Percentiles rank a stretch among this genome's conserved stretches.
phyloP scores from a whole-genome alignment of 2,797 vertebrate genomes.

The Streptopelia turtur region DNA sequence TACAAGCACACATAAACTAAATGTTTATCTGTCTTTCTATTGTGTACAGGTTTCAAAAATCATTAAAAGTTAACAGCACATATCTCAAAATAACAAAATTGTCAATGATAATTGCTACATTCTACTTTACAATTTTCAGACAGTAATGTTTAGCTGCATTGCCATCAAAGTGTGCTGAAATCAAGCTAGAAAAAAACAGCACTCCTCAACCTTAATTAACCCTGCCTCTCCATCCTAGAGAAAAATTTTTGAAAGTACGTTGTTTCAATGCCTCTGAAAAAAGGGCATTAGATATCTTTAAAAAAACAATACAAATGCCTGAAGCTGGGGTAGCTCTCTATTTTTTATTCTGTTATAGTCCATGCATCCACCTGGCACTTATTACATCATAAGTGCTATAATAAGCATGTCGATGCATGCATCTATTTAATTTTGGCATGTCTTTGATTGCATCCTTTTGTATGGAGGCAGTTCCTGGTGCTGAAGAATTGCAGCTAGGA shows the following conservation, averaged over 20 bases:
- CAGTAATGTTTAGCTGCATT: neutral
- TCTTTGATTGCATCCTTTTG: constrained; percentile 60
- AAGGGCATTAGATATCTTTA: constrained; percentile 1
- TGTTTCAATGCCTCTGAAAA: constrained; percentile 23
- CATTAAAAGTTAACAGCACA: neutral
- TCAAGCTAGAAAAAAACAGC: neutral
- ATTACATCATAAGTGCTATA: constrained; percentile 51
- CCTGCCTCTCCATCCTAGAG: neutral
- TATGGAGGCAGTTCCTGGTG: constrained; percentile 5
- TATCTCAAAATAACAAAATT: neutral
- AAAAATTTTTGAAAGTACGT: constrained; percentile 28
- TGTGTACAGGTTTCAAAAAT: neutral
- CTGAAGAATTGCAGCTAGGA: constrained; percentile 41
- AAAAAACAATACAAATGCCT: constrained; percentile 41
- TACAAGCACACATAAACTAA: neutral
- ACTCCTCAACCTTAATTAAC: constrained; percentile 5
- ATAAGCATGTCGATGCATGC: constrained; percentile 22
- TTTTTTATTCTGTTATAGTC: constrained; percentile 53
- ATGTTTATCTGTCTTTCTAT: neutral
- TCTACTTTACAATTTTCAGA: neutral
- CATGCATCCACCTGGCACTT: constrained; percentile 51
- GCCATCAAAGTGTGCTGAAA: neutral
- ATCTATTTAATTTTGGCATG: constrained; percentile 60
- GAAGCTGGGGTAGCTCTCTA: constrained; percentile 39
- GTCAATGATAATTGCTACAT: neutral